Evolutionary conservation across 2,113 vertebrate genomes (phyloP), one percentile per base, ranked within the genome.

Genomic region (Cheirogaleus medius): DNA sequence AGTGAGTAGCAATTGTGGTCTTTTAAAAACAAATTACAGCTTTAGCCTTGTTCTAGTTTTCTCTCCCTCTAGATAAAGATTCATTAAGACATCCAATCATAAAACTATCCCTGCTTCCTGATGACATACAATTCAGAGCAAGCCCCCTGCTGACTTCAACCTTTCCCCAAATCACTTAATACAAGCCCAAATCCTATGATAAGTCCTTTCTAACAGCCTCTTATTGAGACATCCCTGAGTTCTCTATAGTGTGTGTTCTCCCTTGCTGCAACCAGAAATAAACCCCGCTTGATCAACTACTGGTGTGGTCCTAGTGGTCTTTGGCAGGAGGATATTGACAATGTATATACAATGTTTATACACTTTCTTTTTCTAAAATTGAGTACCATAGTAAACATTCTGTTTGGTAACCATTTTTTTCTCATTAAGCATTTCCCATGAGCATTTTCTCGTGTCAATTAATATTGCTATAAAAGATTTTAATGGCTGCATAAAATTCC

Each of bases 361-460:
- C 4, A 34, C 10, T 73, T 69, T 54, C 2, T 78, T 81, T 49
- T 68, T n/a, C 42, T 92, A 56, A 95, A 90, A 80, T 78, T 80
- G 20, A 90, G 20, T 13, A 8, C 81, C 23, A 71, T 82, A 47
- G 32, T 76, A 95, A 94, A 37, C 2, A 23, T 93, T 73, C 32
- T 90, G 66, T 63, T 95, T 64, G 39, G 17, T 84, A 80, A 66
- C n/a, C 32, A 54, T 82, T 73, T 88, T 81, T 84, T 83, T 13
- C 34, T 25, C 5, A 82, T 95, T 74, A 92, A 90, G 47, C 3
- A 78, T 81, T n/a, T 78, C 8, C 32, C 12, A 77, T 95, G 56
- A 90, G 3, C 12, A 94, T 92, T 97, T 90, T 88, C 74, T 88
- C 58, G 82, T 90, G 32, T 76, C 83, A 91, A 42, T 80, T 94